Evolutionary conservation across 2,113 vertebrate species (phyloP), one percentile per base, ranked within the genome.

Genomic region (Cathartes aura): DNA sequence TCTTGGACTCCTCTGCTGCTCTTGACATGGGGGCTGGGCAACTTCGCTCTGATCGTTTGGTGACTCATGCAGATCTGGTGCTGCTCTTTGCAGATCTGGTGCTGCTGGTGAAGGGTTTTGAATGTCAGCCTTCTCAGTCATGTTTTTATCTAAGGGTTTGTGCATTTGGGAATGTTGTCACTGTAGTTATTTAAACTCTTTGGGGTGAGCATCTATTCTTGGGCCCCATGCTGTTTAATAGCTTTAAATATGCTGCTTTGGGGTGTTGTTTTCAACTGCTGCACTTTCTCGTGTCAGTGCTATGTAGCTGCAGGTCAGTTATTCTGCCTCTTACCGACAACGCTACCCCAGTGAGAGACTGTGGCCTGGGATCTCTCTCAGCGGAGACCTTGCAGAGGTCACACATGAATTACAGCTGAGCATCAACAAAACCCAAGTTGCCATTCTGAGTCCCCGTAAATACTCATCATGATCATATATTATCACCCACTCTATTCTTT

Each of bases 271-370:
- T 72, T 68, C 56, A 59, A 2, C 9, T 52, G 40, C 55, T 75
- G 32, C 9, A 11, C 27, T 85, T 91, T 58, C 43, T 82, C 0
- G 0, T 42, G 47, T 62, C 81, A 50, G 50, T 34, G 36, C 36
- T 62, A 11, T 40, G 59, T 23, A 92, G 50, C 42, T 89, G 36
- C 67, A 87, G 19, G 34, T 95, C 24, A 12, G 40, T 45, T 80
- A 52, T 71, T 83, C 58, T 71, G 34, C n/a, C 30, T 75, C 30
- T 56, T 30, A 47, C 11, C 0, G 0, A 36, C 43, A 27, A 0
- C 9, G 21, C 29, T 87, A 32, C 60, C 56, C 91, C 56, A 64
- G 40, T 11, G 32, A 82, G 12, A 52, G 32, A 63, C 17, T 4
- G 7, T 34, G 47, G 34, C 73, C 73, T 68, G 53, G 66, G 27